A percentile compares a stretch with the other conserved stretches of the same genome.
Evolutionary conservation across 2,113 vertebrate species (phyloP).

Genomic region (Protobothrops mucrosquamatus): DNA sequence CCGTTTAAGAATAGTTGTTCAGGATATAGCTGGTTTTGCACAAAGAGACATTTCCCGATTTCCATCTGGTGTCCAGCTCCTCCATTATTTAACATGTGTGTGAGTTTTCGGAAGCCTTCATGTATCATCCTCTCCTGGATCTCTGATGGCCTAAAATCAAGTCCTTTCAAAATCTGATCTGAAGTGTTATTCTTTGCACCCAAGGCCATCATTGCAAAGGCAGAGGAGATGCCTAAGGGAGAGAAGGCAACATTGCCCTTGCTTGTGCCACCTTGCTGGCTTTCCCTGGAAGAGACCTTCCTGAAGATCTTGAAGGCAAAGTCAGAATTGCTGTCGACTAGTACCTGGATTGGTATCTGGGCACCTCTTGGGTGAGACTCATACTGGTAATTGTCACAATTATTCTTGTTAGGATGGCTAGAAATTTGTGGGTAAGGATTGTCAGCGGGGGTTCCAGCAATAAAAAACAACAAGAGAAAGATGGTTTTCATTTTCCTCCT

Average conservation of each 20-base stretch:
- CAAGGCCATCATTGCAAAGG: constrained; percentile 74
- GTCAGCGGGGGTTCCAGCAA: constrained; percentile 31
- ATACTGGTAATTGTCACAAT: constrained; percentile 41
- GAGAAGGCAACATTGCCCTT: constrained; percentile 78
- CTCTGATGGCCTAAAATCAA: constrained; percentile 66
- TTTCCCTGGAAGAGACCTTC: constrained; percentile 48
- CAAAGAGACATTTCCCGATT: constrained; percentile 63
- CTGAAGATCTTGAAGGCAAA: constrained; percentile 75
- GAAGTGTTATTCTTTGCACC: constrained; percentile 75
- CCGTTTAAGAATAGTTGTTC: constrained; percentile 59
- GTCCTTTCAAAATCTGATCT: constrained; percentile 66
- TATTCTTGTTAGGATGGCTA: constrained; percentile 17
- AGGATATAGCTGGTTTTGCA: constrained; percentile 59
- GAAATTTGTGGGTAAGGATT: constrained; percentile 7
- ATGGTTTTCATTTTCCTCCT: constrained; percentile 64
- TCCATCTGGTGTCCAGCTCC: constrained; percentile 57
- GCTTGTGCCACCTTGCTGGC: neutral
- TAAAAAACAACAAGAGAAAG: constrained; percentile 62
- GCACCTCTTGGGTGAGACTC: neutral
- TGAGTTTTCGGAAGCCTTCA: constrained; percentile 67
- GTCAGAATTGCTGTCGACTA: constrained; percentile 45
- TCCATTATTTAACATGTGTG: constrained; percentile 57
- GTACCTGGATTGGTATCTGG: neutral
- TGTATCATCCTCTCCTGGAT: constrained; percentile 57
- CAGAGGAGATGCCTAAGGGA: constrained; percentile 69